phyloP scores from a whole-genome alignment of 2,113 vertebrate species.

The Osmerus eperlanus region DNA sequence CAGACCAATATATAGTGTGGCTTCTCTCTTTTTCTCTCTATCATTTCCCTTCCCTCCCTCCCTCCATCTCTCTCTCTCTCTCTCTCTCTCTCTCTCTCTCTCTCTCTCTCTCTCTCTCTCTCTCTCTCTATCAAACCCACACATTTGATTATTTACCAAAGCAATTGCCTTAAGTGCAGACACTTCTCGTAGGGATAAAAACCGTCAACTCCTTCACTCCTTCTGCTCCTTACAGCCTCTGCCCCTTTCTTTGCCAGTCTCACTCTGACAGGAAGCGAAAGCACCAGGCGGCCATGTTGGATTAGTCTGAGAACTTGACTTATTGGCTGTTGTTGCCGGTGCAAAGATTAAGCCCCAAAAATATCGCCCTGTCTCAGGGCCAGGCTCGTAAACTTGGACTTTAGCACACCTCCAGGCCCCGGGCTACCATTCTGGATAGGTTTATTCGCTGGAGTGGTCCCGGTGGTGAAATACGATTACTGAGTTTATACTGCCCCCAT shows the following conservation, averaged over 20 bases:
- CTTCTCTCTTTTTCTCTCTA: background rate
- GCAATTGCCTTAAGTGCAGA: slow-evolving; percentile 20
- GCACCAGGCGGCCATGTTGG: slow-evolving; percentile 2
- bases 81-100: background rate
- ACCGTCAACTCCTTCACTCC: slow-evolving; percentile 9
- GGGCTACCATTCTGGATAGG: slow-evolving; percentile 21
- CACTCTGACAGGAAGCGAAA: background rate
- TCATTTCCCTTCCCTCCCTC: background rate
- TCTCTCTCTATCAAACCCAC: background rate
- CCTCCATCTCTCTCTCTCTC: background rate
- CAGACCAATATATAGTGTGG: too few species aligned
- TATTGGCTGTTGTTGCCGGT: slow-evolving; percentile 11
- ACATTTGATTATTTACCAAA: slow-evolving; percentile 29
- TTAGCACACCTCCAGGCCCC: slow-evolving; percentile 40
- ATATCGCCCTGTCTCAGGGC: slow-evolving; percentile 9
- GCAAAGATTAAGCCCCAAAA: slow-evolving; percentile 22
- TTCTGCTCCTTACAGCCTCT: background rate
- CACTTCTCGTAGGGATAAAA: slow-evolving; percentile 15
- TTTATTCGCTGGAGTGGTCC: background rate
- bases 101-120: background rate
- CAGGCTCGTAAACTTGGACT: slow-evolving; percentile 39
- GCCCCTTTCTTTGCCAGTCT: background rate
- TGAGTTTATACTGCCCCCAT: slow-evolving; percentile 5
- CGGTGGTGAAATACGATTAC: background rate
- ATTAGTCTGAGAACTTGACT: slow-evolving; percentile 32